Evolutionary conservation across 1,140 invertebrate genomes (phyloP), one percentile per base, ranked within the genome.

Genomic region (Aradophagus sp.): DNA sequence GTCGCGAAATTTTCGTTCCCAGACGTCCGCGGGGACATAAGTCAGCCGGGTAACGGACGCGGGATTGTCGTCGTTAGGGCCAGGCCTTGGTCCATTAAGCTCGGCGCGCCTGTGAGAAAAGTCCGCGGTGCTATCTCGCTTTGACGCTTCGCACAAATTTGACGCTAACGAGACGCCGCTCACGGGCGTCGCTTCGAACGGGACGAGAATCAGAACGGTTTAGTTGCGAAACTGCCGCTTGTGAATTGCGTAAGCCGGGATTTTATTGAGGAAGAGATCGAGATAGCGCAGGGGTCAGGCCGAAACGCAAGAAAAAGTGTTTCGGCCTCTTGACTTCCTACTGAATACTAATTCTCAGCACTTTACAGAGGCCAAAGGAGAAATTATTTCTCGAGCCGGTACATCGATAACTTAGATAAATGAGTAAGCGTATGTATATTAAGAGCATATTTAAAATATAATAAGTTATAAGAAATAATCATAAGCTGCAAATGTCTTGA

Each of bases 261-360:
- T 5, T 59, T 59, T 59, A 59, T 59, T 59, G n/a, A 39, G 56
- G 56, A 59, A 59, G 44, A 36, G 20, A 56, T 17, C 23, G 1
- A 23, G 13, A 41, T 31, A 41, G 8, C 0, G 2, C 13, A n/a
- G 7, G 7, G 36, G 36, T 53, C 17, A 32, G 20, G n/a, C 16
- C 17, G 17, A 48, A 48, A 23, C 1, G 12, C 8, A 4, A 23
- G 29, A 4, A 31, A 11, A 11, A 4, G 3, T 10, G 4, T 31
- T 31, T 10, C n/a, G 29, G 3, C 5, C n/a, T 31, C n/a, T 11
- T 3, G n/a, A 31, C 20, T 23, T n/a, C n/a, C n/a, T n/a, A n/a
- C n/a, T n/a, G n/a, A n/a, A n/a, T n/a, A n/a, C n/a, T n/a, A n/a
- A n/a, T n/a, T n/a, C n/a, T n/a, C n/a, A n/a, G n/a, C n/a, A n/a